These are phyloP conservation scores for Rhynchonycteris naso DNA, from an alignment of 2,797 vertebrate species.

Conservation along the genomic window DNA sequence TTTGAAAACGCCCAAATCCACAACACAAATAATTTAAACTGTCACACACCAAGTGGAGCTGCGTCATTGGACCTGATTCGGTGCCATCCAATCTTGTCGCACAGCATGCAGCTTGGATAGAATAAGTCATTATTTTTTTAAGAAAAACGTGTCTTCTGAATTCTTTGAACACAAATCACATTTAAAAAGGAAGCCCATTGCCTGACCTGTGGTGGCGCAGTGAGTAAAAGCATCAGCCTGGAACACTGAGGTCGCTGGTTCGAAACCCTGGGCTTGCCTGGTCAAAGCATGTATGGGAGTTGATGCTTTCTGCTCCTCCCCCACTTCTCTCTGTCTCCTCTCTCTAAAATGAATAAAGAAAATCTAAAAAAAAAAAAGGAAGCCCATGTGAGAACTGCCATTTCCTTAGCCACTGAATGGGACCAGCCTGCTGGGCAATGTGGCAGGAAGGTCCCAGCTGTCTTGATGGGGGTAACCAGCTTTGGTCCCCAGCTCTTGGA, in stretches of 20 bases:
- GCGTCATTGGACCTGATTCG: neutral
- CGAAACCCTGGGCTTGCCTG: no score
- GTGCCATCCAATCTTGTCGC: neutral
- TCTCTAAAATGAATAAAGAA: no score
- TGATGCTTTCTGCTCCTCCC: no score
- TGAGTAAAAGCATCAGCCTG: no score
- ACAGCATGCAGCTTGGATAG: neutral
- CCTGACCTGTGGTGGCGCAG: no score
- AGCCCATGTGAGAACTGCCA: accelerated
- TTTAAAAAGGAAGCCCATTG: neutral
- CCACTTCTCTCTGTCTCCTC: no score
- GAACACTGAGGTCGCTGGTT: no score
- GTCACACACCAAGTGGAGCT: neutral
- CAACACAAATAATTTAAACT: neutral
- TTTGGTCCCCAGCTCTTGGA: neutral
- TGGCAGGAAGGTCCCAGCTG: neutral
- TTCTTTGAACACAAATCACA: neutral
- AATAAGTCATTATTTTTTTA: neutral
- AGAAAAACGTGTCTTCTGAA: neutral
- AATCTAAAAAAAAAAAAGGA: no score
- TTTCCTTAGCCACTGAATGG: neutral
- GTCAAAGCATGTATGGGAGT: no score
- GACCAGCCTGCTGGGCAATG: accelerated
- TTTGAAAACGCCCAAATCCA: neutral
- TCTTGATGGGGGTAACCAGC: neutral